Evolutionary conservation across 1,140 invertebrate genomes (phyloP).

Genomic region (Sogatella furcifera): DNA sequence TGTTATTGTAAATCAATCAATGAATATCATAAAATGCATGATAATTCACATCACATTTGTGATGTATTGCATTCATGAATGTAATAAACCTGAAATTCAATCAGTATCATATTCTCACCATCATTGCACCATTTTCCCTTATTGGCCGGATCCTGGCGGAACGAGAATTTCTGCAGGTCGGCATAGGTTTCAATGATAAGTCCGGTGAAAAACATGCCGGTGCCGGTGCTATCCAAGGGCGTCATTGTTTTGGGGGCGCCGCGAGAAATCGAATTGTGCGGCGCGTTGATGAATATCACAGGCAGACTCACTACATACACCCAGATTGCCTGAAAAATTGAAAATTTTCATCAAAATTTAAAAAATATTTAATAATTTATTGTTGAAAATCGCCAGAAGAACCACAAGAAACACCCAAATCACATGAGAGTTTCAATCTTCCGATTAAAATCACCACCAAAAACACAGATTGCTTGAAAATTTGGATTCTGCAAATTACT

Average conservation of each 20-base stretch:
- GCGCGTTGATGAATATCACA: slow-evolving; percentile 84
- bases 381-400: too few relatives aligned
- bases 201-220: slow-evolving; percentile 70
- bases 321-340: slow-evolving; percentile 66
- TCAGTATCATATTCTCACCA: slow-evolving; percentile 49
- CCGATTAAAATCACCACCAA: too few relatives aligned
- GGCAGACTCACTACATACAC: slow-evolving; percentile 85
- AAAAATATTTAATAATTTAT: too few relatives aligned
- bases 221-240: slow-evolving; percentile 70
- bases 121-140: slow-evolving; percentile 83
- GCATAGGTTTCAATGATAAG: slow-evolving; percentile 79
- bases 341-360: too few relatives aligned
- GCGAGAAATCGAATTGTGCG: slow-evolving; percentile 57
- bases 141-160: slow-evolving; percentile 74
- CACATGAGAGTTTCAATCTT: background rate
- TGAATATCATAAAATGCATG: too few relatives aligned
- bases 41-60: too few relatives aligned
- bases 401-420: background rate
- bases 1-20: too few relatives aligned
- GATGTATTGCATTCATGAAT: too few relatives aligned
- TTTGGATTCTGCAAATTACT: too few relatives aligned
- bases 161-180: slow-evolving; percentile 84
- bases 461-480: too few relatives aligned
- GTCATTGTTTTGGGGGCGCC: slow-evolving; percentile 68
- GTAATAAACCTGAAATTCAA: too few relatives aligned